These are phyloP conservation scores for Torymus auratus DNA, from an alignment of 2,888 invertebrate genomes.

Conservation along the genomic window DNA sequence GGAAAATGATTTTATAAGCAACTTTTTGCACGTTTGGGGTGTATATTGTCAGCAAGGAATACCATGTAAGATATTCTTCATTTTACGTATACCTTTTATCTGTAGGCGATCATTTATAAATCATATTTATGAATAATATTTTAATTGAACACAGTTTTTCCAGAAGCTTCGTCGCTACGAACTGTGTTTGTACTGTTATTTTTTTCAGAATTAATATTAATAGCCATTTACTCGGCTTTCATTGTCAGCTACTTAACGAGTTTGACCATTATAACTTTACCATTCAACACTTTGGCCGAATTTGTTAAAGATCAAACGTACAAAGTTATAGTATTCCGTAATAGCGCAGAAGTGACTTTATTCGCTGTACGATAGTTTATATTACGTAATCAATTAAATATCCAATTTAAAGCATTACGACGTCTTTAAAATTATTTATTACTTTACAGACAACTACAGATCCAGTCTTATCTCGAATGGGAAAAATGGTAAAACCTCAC, in stretches of 20 bases:
- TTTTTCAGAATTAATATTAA: conserved; percentile 18
- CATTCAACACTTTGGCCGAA: too few species aligned
- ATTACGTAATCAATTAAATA: too few species aligned
- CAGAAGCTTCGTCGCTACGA: conserved; percentile 20
- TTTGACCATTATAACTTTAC: neutral
- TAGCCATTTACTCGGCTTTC: conserved; percentile 29
- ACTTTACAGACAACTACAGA: neutral
- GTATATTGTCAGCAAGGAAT: conserved; percentile 33
- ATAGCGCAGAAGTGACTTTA: neutral
- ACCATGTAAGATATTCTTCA: conserved; percentile 1
- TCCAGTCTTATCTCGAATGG: neutral
- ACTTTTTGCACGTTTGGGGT: neutral
- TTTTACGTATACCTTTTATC: neutral
- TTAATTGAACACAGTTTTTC: conserved; percentile 10
- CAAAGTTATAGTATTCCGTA: neutral
- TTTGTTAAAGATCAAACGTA: neutral
- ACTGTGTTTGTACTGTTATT: conserved; percentile 23
- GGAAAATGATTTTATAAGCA: neutral
- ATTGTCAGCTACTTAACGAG: conserved; percentile 34
- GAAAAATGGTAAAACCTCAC: neutral
- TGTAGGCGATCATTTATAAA: neutral
- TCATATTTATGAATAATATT: neutral
- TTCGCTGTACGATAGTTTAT: neutral
- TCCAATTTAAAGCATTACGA: too few species aligned
- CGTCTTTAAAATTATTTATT: neutral